phyloP scores from a whole-genome alignment of 2,888 invertebrate genomes.

The Phaonia tiefii region DNA sequence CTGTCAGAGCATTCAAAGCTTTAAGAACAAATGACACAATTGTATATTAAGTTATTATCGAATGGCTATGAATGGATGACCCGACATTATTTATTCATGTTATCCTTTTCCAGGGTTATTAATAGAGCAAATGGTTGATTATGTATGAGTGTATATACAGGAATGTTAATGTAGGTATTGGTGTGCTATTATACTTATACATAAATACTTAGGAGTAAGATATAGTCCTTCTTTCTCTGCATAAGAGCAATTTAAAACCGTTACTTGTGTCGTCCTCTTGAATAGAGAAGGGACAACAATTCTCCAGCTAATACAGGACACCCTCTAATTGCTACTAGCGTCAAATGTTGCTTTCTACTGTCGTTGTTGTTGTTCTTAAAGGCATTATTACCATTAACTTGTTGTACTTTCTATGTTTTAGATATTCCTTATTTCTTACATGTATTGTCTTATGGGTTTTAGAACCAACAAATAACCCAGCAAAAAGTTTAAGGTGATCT shows the following conservation, averaged over 20 bases:
- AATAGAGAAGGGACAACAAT: not conserved
- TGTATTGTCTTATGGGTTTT: too few relatives aligned
- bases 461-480: too few relatives aligned
- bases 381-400: constrained; percentile 14
- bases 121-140: not conserved
- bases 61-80: constrained; percentile 43
- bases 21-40: constrained; percentile 46
- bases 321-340: too few relatives aligned
- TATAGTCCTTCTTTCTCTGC: constrained; percentile 7
- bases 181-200: too few relatives aligned
- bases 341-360: too few relatives aligned
- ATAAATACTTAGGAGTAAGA: too few relatives aligned
- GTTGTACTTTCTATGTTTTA: not conserved
- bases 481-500: too few relatives aligned
- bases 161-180: too few relatives aligned
- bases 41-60: constrained; percentile 54
- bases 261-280: not conserved
- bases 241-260: not conserved
- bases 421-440: too few relatives aligned
- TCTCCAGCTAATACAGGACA: too few relatives aligned
- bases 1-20: not conserved
- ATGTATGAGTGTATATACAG: not conserved
- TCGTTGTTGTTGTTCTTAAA: not conserved
- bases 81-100: constrained; percentile 43
- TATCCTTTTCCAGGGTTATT: constrained; percentile 18